Conservation (phyloP, 2,888 invertebrate genomes). For the Hanleya hanleyi region DNA sequence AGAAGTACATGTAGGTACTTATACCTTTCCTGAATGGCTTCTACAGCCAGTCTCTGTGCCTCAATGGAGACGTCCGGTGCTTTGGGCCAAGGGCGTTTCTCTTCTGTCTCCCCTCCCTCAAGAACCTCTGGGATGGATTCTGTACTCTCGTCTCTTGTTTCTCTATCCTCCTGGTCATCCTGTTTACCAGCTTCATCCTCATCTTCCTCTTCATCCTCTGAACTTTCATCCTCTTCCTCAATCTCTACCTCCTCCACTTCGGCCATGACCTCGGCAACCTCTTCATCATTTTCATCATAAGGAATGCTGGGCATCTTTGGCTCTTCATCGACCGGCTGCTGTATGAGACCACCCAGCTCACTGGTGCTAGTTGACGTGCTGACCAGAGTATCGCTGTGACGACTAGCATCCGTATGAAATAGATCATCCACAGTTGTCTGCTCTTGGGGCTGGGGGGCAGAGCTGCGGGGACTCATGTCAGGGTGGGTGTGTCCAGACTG, state of each 20-base stretch:
- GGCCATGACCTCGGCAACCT: slow-evolving; percentile 55
- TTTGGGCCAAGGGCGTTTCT: slow-evolving; percentile 55
- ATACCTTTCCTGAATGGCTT: slow-evolving; percentile 32
- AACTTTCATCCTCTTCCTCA: slow-evolving; percentile 26
- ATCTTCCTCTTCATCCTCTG: slow-evolving; percentile 29
- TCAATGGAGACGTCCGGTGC: slow-evolving; percentile 60
- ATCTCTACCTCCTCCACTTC: slow-evolving; percentile 31
- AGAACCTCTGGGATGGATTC: neutral
- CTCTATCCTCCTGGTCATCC: slow-evolving; percentile 33
- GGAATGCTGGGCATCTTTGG: neutral
- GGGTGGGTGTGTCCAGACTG: neutral
- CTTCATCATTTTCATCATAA: slow-evolving; percentile 63
- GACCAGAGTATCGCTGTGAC: neutral
- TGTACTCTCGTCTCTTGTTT: slow-evolving; percentile 4
- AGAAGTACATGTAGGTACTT: too few species aligned
- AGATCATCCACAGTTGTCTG: neutral
- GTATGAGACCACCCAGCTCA: neutral
- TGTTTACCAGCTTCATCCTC: slow-evolving; percentile 16
- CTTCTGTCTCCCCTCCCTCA: neutral
- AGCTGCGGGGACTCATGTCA: neutral
- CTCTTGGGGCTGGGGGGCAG: slow-evolving; percentile 2
- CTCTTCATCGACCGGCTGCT: too few species aligned
- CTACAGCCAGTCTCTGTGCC: slow-evolving; percentile 37
- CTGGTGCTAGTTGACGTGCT: neutral
- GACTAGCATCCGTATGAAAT: neutral